Base-by-base conservation (phyloP, 2,888 invertebrate genomes). In the Machimus rusticus region DNA sequence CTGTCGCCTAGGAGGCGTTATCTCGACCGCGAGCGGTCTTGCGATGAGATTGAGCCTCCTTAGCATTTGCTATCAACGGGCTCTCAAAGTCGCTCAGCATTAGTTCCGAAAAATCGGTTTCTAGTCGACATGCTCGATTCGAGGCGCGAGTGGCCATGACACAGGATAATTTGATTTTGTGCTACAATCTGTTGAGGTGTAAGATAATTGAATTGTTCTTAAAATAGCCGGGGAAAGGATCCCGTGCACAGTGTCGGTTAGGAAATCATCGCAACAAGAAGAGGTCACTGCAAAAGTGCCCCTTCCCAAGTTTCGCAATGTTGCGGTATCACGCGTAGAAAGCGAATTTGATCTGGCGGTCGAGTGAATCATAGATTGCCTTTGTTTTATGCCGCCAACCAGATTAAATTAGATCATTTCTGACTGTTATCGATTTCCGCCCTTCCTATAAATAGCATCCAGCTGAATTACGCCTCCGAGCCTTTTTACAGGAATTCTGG, bases 161-260 rank as follows among this genome's bases (percentile, higher is more conserved):
- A 77, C 78, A 78, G 78, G 78, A 78, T 78, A 78, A 78, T 34
- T 39, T 39, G 39, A 78, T 43, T 78, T 78, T 43, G 78, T 78
- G 78, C 39, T 6, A 46, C 78, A 66, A 66, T 23, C 78, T 78
- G 12, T 23, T 23, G 12, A 23, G 6, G 43, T 43, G 78, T 78
- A 43, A 78, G 46, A 46, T 78, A 78, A 78, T 78, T 78, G 23
- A 78, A 43, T 39, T 78, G 78, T 78, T 19, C 78, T 78, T 78
- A 78, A 78, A 78, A 78, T 78, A 78, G 78, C n/a, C 39, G 23
- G 12, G 9, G 12, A 78, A 78, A 78, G 78, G 78, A 39, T 78
- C 9, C 12, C 66, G 12, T 8, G 23, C 4, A n/a, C 3, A 3
- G 23, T 78, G 23, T 78, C 23, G 9, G 19, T 37, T n/a, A 23